These are phyloP conservation scores for Plumapathes pennacea DNA, from an alignment of 92 coral and sea anemone genomes.

Conservation along the genomic window DNA sequence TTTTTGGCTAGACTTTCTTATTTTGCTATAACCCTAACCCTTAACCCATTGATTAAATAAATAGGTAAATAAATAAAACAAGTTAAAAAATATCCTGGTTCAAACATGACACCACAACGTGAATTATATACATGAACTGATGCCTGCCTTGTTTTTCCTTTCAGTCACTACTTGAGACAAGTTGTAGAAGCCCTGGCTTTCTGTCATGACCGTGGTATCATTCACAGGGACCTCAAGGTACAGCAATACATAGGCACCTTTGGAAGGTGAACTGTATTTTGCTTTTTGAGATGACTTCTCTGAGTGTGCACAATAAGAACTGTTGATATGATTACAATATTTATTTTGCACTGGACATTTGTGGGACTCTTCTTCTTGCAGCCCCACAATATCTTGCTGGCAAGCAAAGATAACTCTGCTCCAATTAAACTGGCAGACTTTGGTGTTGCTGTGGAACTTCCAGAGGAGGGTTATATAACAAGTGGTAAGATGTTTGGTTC, in stretches of 20 bases:
- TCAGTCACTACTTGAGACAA: constrained; percentile 93
- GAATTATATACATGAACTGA: neutral
- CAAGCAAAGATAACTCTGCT: constrained; percentile 96
- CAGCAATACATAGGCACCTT: neutral
- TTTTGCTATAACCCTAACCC: no score
- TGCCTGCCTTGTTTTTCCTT: neutral
- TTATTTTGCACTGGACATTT: neutral
- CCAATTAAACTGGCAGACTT: constrained; percentile 98
- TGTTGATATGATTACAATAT: no score
- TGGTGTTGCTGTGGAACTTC: constrained; percentile 93
- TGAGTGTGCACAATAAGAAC: no score
- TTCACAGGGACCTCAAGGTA: constrained; percentile 98
- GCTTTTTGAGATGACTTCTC: no score
- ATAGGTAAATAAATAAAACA: no score
- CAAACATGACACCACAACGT: neutral
- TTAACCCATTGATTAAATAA: no score
- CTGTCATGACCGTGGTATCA: constrained; percentile 77
- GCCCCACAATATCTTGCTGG: constrained; percentile 93
- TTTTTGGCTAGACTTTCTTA: no score
- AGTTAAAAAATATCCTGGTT: no score
- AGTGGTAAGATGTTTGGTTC: constrained; percentile 95
- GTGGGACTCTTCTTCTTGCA: constrained; percentile 12
- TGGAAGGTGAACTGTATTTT: neutral
- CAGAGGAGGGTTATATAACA: constrained; percentile 70
- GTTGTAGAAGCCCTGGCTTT: constrained; percentile 89